Percentiles rank a stretch among this genome's conserved stretches.
Conservation (phyloP, 1,140 invertebrate genomes). For the Rhysida immarginata region DNA sequence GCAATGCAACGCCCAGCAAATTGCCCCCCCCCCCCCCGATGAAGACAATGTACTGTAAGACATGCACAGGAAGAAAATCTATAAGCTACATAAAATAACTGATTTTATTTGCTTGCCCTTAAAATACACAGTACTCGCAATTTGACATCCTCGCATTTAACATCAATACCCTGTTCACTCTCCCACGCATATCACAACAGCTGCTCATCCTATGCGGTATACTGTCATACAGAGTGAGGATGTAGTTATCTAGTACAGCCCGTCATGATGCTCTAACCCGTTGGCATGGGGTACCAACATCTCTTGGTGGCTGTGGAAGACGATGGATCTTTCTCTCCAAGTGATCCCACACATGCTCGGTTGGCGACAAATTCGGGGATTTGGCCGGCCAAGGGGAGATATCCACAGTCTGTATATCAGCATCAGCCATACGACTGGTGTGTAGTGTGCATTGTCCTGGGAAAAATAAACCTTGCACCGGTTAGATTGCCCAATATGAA, state of each 20-base stretch:
- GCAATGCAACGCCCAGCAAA: not conserved
- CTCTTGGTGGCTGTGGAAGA: not conserved
- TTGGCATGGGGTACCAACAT: not conserved
- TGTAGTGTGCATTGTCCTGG: not conserved
- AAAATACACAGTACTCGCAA: not conserved
- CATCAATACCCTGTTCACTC: not conserved
- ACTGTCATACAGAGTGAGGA: not conserved
- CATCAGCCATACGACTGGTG: not conserved
- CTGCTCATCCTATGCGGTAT: not conserved
- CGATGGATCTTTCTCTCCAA: not conserved
- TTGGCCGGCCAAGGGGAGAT: not conserved
- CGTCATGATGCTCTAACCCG: not conserved
- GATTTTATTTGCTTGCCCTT: not conserved
- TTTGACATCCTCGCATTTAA: not conserved
- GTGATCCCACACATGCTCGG: not conserved
- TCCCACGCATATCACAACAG: too few relatives aligned
- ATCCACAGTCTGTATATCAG: not conserved
- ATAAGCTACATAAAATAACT: not conserved
- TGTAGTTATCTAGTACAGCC: not conserved
- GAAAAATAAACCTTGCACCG: not conserved
- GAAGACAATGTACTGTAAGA: not conserved
- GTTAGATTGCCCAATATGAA: not conserved
- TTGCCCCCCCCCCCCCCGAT: too few relatives aligned
- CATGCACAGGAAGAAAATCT: not conserved
- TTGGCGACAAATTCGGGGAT: not conserved